phyloP scores from a whole-genome alignment of 2,113 vertebrate genomes.

The Tautogolabrus adspersus region DNA sequence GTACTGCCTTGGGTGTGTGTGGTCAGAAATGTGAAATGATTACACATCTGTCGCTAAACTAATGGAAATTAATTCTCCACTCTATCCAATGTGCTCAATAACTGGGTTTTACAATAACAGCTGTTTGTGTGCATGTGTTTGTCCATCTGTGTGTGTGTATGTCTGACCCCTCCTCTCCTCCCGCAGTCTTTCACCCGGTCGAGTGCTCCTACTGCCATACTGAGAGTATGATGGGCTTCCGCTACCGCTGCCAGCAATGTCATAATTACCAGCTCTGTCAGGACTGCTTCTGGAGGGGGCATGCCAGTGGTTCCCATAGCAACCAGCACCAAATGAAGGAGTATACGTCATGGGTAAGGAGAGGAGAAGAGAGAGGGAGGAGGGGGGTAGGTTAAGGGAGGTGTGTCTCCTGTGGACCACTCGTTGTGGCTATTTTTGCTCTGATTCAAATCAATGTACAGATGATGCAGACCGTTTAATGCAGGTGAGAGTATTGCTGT shows the following conservation, averaged over 20 bases:
- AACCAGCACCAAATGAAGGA: slow-evolving; percentile 99
- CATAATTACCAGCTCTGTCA: slow-evolving; percentile 99
- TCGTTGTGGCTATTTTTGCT: slow-evolving; percentile 58
- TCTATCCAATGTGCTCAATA: slow-evolving; percentile 39
- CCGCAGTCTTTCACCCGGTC: slow-evolving; percentile 97
- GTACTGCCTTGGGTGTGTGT: slow-evolving; percentile 1
- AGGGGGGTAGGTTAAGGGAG: slow-evolving; percentile 40
- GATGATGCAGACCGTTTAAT: slow-evolving; percentile 1
- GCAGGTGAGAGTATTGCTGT: slow-evolving; percentile 19
- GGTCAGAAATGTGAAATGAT: slow-evolving; percentile 2
- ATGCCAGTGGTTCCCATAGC: slow-evolving; percentile 98
- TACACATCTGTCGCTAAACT: slow-evolving; percentile 34
- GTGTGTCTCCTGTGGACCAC: slow-evolving; percentile 65
- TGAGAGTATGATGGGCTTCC: slow-evolving; percentile 99
- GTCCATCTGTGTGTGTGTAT: slow-evolving; percentile 32
- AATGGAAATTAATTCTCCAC: slow-evolving; percentile 38
- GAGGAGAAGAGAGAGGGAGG: slow-evolving; percentile 33
- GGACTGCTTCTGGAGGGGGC: slow-evolving; percentile 99
- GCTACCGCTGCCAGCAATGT: slow-evolving; percentile 99
- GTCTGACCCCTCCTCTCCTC: slow-evolving; percentile 60
- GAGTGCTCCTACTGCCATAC: slow-evolving; percentile 99
- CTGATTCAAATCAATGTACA: slow-evolving; percentile 27
- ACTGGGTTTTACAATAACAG: slow-evolving; percentile 49
- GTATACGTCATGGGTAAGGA: slow-evolving; percentile 99
- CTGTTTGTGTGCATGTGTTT: slow-evolving; percentile 41